Evolutionary conservation across 2,888 invertebrate genomes (phyloP).

Genomic region (Spisula subtruncata): DNA sequence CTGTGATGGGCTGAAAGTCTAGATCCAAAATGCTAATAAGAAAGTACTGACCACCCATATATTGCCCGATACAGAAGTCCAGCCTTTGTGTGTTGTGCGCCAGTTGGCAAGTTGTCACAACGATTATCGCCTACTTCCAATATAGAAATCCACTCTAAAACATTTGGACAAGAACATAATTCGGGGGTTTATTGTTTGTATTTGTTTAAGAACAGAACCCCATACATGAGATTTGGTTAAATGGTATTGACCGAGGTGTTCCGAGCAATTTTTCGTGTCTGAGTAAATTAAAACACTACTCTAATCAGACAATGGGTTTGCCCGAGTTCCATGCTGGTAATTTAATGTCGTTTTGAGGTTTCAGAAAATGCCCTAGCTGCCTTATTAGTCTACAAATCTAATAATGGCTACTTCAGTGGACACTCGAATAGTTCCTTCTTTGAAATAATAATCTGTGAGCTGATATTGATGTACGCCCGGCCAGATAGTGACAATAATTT

Average conservation of each 20-base stretch:
- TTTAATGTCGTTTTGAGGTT: slow-evolving; percentile 17
- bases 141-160: too few species aligned
- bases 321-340: background rate
- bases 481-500: slow-evolving; percentile 18
- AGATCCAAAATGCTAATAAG: too few species aligned
- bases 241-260: background rate
- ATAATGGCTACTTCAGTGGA: slow-evolving; percentile 21
- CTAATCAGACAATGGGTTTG: slow-evolving; percentile 21
- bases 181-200: too few species aligned
- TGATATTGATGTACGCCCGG: background rate
- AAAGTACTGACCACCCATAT: too few species aligned
- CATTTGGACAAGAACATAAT: too few species aligned
- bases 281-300: background rate
- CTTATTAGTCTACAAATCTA: slow-evolving; percentile 27
- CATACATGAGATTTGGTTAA: background rate
- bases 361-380: slow-evolving; percentile 23
- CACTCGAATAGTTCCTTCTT: slow-evolving; percentile 9
- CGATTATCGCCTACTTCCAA: too few species aligned
- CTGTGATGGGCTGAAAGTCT: too few species aligned
- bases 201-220: too few species aligned
- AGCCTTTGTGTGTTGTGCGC: too few species aligned
- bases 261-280: background rate
- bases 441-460: slow-evolving; percentile 6
- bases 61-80: too few species aligned
- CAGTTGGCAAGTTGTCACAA: too few species aligned